Base-by-base conservation (phyloP, 1,140 invertebrate species). In the Apis dorsata region DNA sequence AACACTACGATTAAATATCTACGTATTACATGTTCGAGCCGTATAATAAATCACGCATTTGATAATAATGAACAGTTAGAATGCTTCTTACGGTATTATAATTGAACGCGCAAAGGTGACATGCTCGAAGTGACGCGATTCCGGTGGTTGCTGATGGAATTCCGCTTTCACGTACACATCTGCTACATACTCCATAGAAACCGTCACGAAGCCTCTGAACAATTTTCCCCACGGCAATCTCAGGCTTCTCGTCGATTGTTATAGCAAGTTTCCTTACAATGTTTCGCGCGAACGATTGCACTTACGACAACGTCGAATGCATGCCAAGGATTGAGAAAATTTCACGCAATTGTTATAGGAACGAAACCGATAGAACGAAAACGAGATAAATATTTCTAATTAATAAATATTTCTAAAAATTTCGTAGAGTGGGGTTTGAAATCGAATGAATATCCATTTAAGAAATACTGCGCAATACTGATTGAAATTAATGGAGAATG, bases 121-220 rank as follows among this genome's bases (percentile, higher is more conserved):
- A 53, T n/a, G 55, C 55, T 77, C 65, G 34, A 69, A 70, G 80
- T 77, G 80, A 69, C 80, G 73, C 49, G 80, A 82, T 77, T 82
- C 74, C 74, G 21, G 80, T 17, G 80, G 80, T 77, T 60, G 55
- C 74, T 51, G 55, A 53, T 53, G 80, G 80, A 82, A 82, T 82
- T 77, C 74, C 80, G 57, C 24, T 62, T 77, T 44, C 73, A 19
- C 63, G 63, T 72, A 57, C 75, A 78, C 81, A 21, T 59, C 1
- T 68, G 81, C 51, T 66, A 49, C 82, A 71, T 79, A 70, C 65
- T 65, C 70, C 55, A 17, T 73, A 53, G 70, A 73, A 84, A 79
- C 77, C 77, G 82, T 84, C 82, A 55, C 55, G 62, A 84, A 84
- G 55, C 77, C 70, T 80, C 69, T 84, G 62, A 80, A 84, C 82